phyloP scores from a whole-genome alignment of 2,888 invertebrate genomes.

The Conops quadrifasciatus region DNA sequence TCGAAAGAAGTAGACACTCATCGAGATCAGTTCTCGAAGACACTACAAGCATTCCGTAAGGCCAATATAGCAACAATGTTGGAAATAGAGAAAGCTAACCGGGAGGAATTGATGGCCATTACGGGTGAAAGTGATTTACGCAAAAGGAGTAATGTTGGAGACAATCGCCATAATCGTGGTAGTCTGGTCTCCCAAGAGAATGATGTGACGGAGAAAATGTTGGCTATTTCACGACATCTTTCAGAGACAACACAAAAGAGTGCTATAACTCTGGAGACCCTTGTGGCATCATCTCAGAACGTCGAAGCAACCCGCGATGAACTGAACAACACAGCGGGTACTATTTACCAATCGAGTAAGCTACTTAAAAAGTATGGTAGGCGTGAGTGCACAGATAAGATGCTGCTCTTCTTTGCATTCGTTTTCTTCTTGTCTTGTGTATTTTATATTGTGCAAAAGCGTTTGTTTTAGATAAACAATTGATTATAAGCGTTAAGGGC shows the following conservation, averaged over 20 bases:
- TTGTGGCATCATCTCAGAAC: constrained; percentile 76
- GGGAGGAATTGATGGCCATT: constrained; percentile 74
- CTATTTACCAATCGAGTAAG: constrained; percentile 89
- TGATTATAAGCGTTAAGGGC: too few species aligned
- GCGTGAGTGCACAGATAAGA: constrained; percentile 94
- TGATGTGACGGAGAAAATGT: constrained; percentile 84
- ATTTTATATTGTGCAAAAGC: constrained; percentile 90
- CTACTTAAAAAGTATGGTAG: constrained; percentile 92
- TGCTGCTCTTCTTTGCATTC: constrained; percentile 86
- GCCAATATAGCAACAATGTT: constrained; percentile 82
- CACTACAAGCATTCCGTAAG: constrained; percentile 79
- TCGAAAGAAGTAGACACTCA: constrained; percentile 74
- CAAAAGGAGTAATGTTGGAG: constrained; percentile 65
- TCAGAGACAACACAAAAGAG: constrained; percentile 88
- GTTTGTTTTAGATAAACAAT: constrained; percentile 75
- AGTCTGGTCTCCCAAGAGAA: constrained; percentile 64
- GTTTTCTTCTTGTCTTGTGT: constrained; percentile 90
- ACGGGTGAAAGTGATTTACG: constrained; percentile 69
- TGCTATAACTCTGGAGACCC: constrained; percentile 82
- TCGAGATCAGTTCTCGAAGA: constrained; percentile 76
- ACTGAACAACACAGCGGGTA: constrained; percentile 83
- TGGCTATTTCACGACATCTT: constrained; percentile 84
- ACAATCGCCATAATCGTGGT: constrained; percentile 69
- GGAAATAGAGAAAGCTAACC: constrained; percentile 79
- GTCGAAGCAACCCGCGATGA: constrained; percentile 84